Evolutionary conservation across 2,888 invertebrate species (phyloP).

Genomic region (Dicranocentrus wangi): DNA sequence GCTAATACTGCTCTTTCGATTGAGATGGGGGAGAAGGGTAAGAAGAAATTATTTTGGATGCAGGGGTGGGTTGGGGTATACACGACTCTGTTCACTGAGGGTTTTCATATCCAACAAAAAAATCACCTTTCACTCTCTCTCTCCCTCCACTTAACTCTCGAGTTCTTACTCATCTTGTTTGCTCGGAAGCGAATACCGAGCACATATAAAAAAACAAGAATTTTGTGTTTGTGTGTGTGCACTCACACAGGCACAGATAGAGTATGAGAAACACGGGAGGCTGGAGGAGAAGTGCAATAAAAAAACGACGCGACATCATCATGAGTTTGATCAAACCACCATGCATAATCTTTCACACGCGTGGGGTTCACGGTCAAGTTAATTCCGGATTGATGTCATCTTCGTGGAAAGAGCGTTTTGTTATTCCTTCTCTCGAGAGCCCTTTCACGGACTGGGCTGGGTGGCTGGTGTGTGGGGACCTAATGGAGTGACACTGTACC

Average conservation of each 20-base stretch:
- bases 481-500: not conserved
- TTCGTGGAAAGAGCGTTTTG: not conserved
- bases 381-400: conserved; percentile 36
- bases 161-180: conserved; percentile 10
- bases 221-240: not conserved
- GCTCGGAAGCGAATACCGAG: not conserved
- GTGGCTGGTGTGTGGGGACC: not conserved
- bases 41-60: not conserved
- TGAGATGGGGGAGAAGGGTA: not conserved
- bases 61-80: too few relatives aligned
- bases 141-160: not conserved
- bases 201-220: not conserved
- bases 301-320: conserved; percentile 1
- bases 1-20: too few relatives aligned
- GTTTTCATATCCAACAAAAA: not conserved
- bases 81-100: too few relatives aligned
- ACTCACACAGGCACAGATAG: not conserved
- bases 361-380: conserved; percentile 58
- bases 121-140: not conserved
- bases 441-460: not conserved
- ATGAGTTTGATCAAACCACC: conserved; percentile 20
- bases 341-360: conserved; percentile 55
- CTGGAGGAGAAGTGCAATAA: not conserved
- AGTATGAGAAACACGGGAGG: too few relatives aligned
- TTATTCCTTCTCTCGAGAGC: not conserved